Base-by-base conservation (phyloP, 2,797 vertebrate species). In the Cheirogaleus major region DNA sequence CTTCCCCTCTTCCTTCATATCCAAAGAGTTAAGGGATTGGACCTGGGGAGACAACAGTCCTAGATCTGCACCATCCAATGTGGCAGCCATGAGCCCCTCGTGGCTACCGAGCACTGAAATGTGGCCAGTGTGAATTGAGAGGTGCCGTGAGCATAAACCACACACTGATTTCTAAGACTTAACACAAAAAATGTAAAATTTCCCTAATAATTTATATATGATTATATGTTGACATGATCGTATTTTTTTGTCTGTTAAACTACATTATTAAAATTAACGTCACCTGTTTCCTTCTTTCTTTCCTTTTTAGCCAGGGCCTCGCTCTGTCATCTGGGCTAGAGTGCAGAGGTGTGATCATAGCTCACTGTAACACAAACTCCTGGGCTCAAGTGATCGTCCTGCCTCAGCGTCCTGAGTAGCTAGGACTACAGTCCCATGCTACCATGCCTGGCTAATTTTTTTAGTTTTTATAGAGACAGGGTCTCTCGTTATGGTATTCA, bases 41-140 rank as follows among this genome's bases (percentile, higher is more conserved):
- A 43, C 15, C n/a, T n/a, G 65, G 45, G 55, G n/a, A 1, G 20
- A 43, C 20, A 25, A n/a, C n/a, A 13, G 83, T 25, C 52, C 43
- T 17, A 48, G 35, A 2, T 1, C 5, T 10, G 75, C 43, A 6
- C 75, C 13, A 23, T 22, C n/a, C 7, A 0, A 0, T 0, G n/a
- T 7, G 52, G 83, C 27, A 63, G 65, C 52, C 27, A 14, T 22
- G 3, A 84, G 72, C 45, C 45, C 72, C 45, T 2, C 1, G 14
- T 63, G 75, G 43, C 73, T 10, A 38, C 63, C 25, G 73, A 70
- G 52, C 67, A 15, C 7, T 3, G 45, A 41, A 22, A 5, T 2
- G 4, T 17, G 5, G 45, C 65, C 38, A 27, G 10, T 20, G 43
- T 45, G 59, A 50, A 79, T 15, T 17, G 4, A 45, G 43, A 20